Percentiles rank a stretch among this genome's conserved stretches.
phyloP scores from a whole-genome alignment of 2,797 vertebrate genomes.

The Rhabdophis nuchalis region DNA sequence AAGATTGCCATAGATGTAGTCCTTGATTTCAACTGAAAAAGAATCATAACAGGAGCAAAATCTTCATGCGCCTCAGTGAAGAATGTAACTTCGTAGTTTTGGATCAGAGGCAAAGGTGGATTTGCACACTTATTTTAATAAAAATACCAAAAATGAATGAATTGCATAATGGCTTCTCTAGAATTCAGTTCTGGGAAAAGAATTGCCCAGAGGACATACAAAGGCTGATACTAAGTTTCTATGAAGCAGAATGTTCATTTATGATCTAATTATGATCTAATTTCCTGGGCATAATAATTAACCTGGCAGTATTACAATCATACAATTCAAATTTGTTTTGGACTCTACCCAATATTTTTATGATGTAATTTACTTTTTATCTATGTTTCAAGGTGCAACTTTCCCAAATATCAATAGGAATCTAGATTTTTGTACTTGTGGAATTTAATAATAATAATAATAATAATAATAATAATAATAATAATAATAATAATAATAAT shows the following conservation, averaged over 20 bases:
- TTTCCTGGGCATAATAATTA: not conserved
- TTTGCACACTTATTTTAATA: not conserved
- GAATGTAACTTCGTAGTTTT: not conserved
- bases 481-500: no score
- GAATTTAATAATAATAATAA: no score
- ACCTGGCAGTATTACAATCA: not conserved
- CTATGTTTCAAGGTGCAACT: not conserved
- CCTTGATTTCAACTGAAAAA: not conserved
- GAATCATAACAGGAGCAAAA: not conserved
- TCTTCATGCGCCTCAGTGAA: not conserved
- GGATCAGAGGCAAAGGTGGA: not conserved
- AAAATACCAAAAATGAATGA: not conserved
- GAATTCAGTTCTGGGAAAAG: not conserved
- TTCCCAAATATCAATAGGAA: not conserved
- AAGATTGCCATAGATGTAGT: not conserved
- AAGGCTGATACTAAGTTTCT: not conserved
- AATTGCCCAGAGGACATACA: not conserved
- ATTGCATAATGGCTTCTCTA: not conserved
- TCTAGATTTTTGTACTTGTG: not conserved
- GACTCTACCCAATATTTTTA: not conserved
- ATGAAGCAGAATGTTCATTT: not conserved
- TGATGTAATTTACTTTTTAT: not conserved
- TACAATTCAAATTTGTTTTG: not conserved
- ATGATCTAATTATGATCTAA: not conserved
- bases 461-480: no score